These are phyloP conservation scores for Cassiopea xamachana DNA, from an alignment of 30 jellyfish, hydroid and myxozoan genomes.

Conservation along the genomic window DNA sequence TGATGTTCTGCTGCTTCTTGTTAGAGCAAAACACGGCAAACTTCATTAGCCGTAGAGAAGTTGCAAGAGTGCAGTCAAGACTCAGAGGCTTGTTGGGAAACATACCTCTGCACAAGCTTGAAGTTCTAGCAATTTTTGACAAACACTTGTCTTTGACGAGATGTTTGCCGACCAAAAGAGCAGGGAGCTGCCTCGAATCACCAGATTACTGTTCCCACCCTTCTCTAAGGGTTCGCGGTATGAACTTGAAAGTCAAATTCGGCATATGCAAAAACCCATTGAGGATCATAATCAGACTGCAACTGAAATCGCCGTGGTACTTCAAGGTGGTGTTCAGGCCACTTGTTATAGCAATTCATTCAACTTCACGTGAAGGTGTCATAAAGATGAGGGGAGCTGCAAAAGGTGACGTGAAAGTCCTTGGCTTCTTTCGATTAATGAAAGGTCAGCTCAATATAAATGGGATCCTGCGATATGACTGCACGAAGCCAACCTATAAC, in stretches of 20 bases:
- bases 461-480: slow-evolving; percentile 76
- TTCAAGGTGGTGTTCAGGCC: slow-evolving; percentile 62
- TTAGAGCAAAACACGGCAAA: background rate
- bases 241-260: slow-evolving; percentile 40
- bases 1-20: background rate
- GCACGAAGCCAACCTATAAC: slow-evolving; percentile 69
- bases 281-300: slow-evolving; percentile 60
- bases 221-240: slow-evolving; percentile 39
- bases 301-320: slow-evolving; percentile 79
- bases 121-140: slow-evolving; percentile 45
- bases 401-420: slow-evolving; percentile 51
- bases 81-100: slow-evolving; percentile 10
- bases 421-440: slow-evolving; percentile 46
- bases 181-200: slow-evolving; percentile 49
- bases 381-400: slow-evolving; percentile 56
- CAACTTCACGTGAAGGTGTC: slow-evolving; percentile 65
- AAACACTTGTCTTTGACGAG: slow-evolving; percentile 35
- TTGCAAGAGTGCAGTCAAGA: slow-evolving; percentile 22
- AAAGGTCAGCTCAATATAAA: slow-evolving; percentile 59
- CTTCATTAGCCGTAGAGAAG: slow-evolving; percentile 18
- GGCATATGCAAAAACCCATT: slow-evolving; percentile 76
- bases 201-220: slow-evolving; percentile 61
- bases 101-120: slow-evolving; percentile 20
- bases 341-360: slow-evolving; percentile 46
- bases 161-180: slow-evolving; percentile 63